Evolutionary conservation across 2,113 vertebrate species (phyloP).

Genomic region (Scolopax mira): DNA sequence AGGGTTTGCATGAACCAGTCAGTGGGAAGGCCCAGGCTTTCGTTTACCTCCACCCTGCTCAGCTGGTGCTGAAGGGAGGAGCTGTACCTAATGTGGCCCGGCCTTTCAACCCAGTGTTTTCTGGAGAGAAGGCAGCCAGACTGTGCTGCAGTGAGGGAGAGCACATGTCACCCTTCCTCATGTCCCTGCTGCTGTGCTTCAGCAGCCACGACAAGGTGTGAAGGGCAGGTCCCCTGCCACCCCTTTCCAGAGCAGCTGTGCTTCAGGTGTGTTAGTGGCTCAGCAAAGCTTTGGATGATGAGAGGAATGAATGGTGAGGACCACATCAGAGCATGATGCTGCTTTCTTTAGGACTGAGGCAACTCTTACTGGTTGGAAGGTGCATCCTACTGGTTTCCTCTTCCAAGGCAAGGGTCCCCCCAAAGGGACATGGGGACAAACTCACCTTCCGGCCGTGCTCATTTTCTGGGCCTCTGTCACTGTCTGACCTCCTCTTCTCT

Average conservation of each 20-base stretch:
- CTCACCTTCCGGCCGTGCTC: constrained; percentile 54
- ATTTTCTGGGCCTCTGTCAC: constrained; percentile 39
- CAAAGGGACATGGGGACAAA: accelerated
- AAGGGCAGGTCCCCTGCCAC: background rate
- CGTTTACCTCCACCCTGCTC: constrained; percentile 13
- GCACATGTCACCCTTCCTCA: background rate
- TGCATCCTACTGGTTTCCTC: background rate
- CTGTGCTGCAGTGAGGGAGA: background rate
- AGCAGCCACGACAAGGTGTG: background rate
- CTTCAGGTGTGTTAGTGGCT: background rate
- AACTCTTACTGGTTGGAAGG: background rate
- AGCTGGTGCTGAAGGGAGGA: background rate
- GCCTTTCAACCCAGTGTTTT: background rate
- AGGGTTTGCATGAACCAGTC: constrained; percentile 32
- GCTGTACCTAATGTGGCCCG: background rate
- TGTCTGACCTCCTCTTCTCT: constrained; percentile 63
- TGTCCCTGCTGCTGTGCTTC: background rate
- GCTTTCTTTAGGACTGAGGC: background rate
- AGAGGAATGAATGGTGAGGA: background rate
- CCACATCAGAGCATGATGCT: accelerated
- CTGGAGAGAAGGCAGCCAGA: background rate
- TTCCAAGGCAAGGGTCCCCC: background rate
- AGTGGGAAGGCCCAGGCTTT: constrained; percentile 18
- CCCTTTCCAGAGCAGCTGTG: background rate
- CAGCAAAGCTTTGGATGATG: background rate